phyloP scores from a whole-genome alignment of 2,797 vertebrate genomes.

The Eremophila alpestris region DNA sequence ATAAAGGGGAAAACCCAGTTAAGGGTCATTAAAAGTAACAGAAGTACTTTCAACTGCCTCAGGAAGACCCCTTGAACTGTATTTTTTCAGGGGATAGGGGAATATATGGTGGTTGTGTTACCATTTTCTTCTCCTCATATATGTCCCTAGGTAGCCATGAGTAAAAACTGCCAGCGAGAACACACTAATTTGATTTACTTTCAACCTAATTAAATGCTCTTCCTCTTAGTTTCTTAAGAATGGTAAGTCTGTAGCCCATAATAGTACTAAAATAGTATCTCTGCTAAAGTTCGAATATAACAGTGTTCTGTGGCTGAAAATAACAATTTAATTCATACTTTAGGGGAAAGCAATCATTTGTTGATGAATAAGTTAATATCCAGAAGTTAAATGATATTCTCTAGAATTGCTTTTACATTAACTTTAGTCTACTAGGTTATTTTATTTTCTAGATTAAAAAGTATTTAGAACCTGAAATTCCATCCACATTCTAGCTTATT shows the following conservation, averaged over 20 bases:
- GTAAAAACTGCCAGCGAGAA: neutral
- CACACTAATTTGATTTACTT: neutral
- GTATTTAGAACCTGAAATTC: neutral
- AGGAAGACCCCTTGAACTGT: neutral
- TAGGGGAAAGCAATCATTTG: neutral
- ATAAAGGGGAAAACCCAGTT: neutral
- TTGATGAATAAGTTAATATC: neutral
- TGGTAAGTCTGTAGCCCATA: neutral
- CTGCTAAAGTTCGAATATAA: neutral
- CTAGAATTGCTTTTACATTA: neutral
- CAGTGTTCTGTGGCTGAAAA: neutral
- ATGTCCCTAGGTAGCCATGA: neutral
- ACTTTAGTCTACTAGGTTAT: neutral
- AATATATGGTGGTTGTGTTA: neutral
- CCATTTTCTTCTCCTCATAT: neutral
- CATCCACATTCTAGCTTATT: neutral
- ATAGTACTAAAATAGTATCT: neutral
- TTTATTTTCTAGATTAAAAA: neutral
- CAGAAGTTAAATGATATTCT: neutral
- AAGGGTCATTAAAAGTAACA: neutral
- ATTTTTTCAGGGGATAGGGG: neutral
- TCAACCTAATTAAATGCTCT: fast-evolving
- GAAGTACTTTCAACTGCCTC: neutral
- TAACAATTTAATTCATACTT: neutral
- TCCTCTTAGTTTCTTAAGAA: neutral